Percentiles rank a stretch among this genome's conserved stretches.
Conservation (phyloP, 2,113 vertebrate genomes). For the Rhinolophus ferrumequinum region DNA sequence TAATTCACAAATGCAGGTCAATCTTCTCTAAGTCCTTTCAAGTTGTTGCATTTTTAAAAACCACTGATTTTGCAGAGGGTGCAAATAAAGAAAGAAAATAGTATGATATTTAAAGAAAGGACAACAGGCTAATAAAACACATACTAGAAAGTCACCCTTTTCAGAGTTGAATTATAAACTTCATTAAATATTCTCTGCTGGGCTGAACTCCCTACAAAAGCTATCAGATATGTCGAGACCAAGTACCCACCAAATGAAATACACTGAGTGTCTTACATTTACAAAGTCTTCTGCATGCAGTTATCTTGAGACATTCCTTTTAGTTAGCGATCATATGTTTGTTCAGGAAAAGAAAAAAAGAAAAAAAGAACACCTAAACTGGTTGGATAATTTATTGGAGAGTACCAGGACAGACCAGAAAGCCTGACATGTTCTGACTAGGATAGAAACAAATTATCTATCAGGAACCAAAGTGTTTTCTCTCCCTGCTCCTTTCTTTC, state of each 20-base stretch:
- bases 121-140: not conserved
- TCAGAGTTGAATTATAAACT: not conserved
- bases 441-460: not conserved
- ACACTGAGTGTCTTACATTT: not conserved
- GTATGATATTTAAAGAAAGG: not conserved
- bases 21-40: not conserved
- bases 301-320: not conserved
- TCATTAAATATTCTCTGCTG: not conserved
- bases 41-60: not conserved
- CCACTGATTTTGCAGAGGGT: not conserved
- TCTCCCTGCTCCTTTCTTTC: not conserved
- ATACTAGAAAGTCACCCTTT: not conserved
- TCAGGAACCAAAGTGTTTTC: not conserved
- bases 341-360: not conserved
- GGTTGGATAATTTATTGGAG: not conserved
- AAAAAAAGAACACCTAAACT: not conserved
- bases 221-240: not conserved
- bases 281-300: not conserved
- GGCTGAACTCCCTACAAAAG: not conserved
- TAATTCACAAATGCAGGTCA: not conserved
- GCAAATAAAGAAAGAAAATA: constrained; percentile 41
- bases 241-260: not conserved
- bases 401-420: not conserved
- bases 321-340: not conserved
- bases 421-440: not conserved